Conservation (phyloP, 2,888 invertebrate species). For the Digitonthophagus gazella region DNA sequence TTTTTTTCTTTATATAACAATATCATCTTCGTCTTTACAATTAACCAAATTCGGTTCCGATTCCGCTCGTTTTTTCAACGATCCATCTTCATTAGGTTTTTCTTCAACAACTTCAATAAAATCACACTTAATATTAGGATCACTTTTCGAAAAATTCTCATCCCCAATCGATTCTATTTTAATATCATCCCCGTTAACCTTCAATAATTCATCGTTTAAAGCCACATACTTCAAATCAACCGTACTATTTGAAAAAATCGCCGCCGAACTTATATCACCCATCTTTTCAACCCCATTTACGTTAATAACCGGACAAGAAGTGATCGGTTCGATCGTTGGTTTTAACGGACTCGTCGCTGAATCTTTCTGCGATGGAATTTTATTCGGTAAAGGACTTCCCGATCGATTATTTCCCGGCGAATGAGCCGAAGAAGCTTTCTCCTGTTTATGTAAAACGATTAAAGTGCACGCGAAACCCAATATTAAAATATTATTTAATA, state of each 20-base stretch:
- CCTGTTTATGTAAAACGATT: slow-evolving; percentile 69
- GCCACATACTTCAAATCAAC: slow-evolving; percentile 80
- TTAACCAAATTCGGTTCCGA: slow-evolving; percentile 63
- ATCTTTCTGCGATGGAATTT: slow-evolving; percentile 41
- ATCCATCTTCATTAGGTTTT: slow-evolving; percentile 17
- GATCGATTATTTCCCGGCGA: slow-evolving; percentile 48
- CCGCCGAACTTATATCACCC: slow-evolving; percentile 64
- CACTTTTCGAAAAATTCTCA: slow-evolving; percentile 60
- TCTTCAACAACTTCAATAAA: slow-evolving; percentile 20
- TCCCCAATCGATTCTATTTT: slow-evolving; percentile 44
- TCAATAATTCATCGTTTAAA: slow-evolving; percentile 71
- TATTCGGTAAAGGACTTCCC: slow-evolving; percentile 38
- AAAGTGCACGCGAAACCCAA: slow-evolving; percentile 88
- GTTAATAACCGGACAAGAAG: slow-evolving; percentile 31
- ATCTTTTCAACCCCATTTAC: slow-evolving; percentile 39
- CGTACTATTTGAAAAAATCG: slow-evolving; percentile 84
- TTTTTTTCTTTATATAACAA: slow-evolving; percentile 22
- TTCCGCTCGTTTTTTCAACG: slow-evolving; percentile 59
- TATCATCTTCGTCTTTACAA: slow-evolving; percentile 50
- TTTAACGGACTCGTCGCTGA: slow-evolving; percentile 48
- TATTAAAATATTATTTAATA: slow-evolving; percentile 85
- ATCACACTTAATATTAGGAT: slow-evolving; percentile 60
- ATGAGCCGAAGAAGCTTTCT: slow-evolving; percentile 45
- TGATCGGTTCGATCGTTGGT: slow-evolving; percentile 31
- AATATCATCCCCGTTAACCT: slow-evolving; percentile 50